Percentiles rank a stretch among this genome's conserved stretches.
These are phyloP conservation scores for Dinocampus coccinellae DNA, from an alignment of 2,888 invertebrate genomes.

Conservation along the genomic window DNA sequence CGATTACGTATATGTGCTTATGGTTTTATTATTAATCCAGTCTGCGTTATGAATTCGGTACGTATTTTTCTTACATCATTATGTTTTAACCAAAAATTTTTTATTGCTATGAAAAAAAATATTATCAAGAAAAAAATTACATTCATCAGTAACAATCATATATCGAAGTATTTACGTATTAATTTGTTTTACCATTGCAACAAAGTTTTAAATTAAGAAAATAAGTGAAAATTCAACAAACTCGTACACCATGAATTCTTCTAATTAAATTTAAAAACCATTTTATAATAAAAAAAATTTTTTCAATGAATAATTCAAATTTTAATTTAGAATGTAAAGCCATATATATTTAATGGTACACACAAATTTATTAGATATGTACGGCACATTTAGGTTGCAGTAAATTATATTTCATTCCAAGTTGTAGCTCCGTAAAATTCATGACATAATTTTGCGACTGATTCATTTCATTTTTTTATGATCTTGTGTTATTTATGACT, in stretches of 20 bases:
- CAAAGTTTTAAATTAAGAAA: background rate
- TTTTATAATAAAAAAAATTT: too few species aligned
- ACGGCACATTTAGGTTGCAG: too few species aligned
- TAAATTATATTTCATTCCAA: background rate
- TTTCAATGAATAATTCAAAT: too few species aligned
- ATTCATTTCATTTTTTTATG: background rate
- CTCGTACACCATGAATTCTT: background rate
- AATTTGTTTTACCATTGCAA: background rate
- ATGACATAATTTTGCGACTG: background rate
- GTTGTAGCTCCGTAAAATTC: background rate
- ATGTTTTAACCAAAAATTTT: too few species aligned
- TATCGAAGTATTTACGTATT: background rate
- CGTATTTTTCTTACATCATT: background rate
- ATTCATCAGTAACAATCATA: background rate
- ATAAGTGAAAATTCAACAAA: background rate
- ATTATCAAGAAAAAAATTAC: too few species aligned
- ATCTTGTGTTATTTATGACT: background rate
- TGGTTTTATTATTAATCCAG: conserved; percentile 8
- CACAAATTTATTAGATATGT: too few species aligned
- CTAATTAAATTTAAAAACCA: background rate
- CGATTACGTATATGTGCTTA: background rate
- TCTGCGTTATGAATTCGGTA: background rate
- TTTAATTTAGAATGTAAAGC: too few species aligned
- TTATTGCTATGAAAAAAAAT: too few species aligned
- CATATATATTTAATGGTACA: too few species aligned